These are phyloP conservation scores for Tachina fera DNA, from an alignment of 2,888 invertebrate genomes.

Conservation along the genomic window DNA sequence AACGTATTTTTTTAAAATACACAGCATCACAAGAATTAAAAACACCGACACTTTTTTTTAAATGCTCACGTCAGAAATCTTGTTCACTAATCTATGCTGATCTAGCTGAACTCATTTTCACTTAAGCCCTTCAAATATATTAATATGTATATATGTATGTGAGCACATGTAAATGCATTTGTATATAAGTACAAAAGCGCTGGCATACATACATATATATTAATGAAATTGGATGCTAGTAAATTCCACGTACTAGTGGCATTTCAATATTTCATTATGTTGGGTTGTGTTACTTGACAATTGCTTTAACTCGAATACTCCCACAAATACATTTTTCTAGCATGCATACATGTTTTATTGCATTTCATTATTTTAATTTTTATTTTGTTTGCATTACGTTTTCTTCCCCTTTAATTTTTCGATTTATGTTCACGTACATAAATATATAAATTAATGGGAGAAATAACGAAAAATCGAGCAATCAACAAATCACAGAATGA, in stretches of 20 bases:
- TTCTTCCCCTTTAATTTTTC: neutral
- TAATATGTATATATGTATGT: too few relatives aligned
- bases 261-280: constrained; percentile 39
- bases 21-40: constrained; percentile 2
- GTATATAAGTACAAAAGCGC: neutral
- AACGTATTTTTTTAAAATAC: neutral
- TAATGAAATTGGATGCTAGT: constrained; percentile 20
- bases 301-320: constrained; percentile 16
- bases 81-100: constrained; percentile 3
- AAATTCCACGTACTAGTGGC: constrained; percentile 38
- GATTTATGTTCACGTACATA: neutral
- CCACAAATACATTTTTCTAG: neutral
- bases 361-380: constrained; percentile 5
- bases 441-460: neutral
- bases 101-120: neutral
- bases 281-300: constrained; percentile 37
- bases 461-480: too few relatives aligned
- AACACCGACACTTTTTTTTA: neutral
- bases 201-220: neutral
- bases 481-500: too few relatives aligned
- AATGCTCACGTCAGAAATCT: neutral
- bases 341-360: too few relatives aligned
- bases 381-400: constrained; percentile 11
- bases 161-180: neutral
- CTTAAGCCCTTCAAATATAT: neutral